A percentile compares a stretch with the other conserved stretches of the same genome.
These are phyloP conservation scores for Aleiodes leptofemur DNA, from an alignment of 2,888 invertebrate species.

Conservation along the genomic window DNA sequence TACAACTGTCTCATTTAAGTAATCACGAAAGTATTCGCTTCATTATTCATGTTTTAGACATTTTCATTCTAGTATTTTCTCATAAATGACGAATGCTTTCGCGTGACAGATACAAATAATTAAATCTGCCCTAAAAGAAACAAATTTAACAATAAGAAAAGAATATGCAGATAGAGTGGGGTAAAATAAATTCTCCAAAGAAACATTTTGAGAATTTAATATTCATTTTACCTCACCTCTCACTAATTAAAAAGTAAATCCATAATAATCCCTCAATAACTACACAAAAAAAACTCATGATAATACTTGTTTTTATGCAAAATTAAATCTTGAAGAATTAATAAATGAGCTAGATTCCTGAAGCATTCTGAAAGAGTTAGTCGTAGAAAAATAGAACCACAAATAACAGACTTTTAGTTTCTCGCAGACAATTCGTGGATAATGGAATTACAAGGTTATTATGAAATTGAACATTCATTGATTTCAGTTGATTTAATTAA, in stretches of 20 bases:
- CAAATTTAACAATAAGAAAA: neutral
- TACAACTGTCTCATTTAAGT: constrained; percentile 14
- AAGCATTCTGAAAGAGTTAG: neutral
- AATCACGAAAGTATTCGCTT: constrained; percentile 46
- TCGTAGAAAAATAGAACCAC: constrained; percentile 28
- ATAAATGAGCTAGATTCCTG: neutral
- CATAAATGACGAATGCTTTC: constrained; percentile 39
- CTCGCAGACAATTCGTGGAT: neutral
- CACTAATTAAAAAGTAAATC: too few species aligned
- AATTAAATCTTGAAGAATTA: constrained; percentile 17
- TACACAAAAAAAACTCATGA: neutral
- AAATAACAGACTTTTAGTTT: constrained; percentile 30
- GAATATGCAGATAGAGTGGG: constrained; percentile 55
- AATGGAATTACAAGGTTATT: constrained; percentile 19
- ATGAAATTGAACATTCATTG: neutral
- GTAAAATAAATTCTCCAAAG: neutral
- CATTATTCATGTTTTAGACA: neutral
- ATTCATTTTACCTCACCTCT: too few species aligned
- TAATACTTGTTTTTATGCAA: neutral
- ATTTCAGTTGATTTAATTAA: neutral
- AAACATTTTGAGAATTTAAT: too few species aligned
- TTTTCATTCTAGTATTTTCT: neutral
- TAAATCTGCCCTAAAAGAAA: constrained; percentile 6
- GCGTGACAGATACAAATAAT: constrained; percentile 27
- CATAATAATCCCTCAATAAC: too few species aligned